phyloP scores from a whole-genome alignment of 2,888 invertebrate species.

The Sturmia bella region DNA sequence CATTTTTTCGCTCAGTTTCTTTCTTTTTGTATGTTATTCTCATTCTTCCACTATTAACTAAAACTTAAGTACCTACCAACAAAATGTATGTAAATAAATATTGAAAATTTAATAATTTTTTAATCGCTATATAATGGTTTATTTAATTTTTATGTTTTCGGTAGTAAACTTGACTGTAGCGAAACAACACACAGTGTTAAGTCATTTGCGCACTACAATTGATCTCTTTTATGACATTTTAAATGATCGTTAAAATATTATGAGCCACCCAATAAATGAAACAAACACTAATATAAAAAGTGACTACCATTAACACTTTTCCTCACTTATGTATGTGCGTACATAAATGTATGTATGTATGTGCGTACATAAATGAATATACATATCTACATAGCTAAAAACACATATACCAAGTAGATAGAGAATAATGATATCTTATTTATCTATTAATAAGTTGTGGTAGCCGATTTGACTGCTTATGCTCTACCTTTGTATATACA shows the following conservation, averaged over 20 bases:
- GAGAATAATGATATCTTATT: too few species aligned
- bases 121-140: conserved; percentile 26
- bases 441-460: conserved; percentile 70
- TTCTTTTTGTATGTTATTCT: too few species aligned
- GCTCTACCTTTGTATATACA: not conserved
- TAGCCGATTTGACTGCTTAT: conserved; percentile 38
- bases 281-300: not conserved
- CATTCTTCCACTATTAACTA: not conserved
- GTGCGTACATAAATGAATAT: too few species aligned
- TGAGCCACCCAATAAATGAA: conserved; percentile 56
- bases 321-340: conserved; percentile 3
- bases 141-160: conserved; percentile 24
- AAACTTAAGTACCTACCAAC: not conserved
- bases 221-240: conserved; percentile 66
- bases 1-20: too few species aligned
- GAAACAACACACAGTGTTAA: conserved; percentile 16
- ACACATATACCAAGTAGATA: too few species aligned
- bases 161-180: conserved; percentile 16
- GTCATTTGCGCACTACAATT: conserved; percentile 60
- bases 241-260: conserved; percentile 70
- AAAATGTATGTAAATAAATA: conserved; percentile 27
- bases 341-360: not conserved
- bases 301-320: conserved; percentile 47
- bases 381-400: too few species aligned
- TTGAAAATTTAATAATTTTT: conserved; percentile 45